These are phyloP conservation scores for Parnassius smintheus DNA, from an alignment of 2,888 invertebrate genomes.

Conservation along the genomic window DNA sequence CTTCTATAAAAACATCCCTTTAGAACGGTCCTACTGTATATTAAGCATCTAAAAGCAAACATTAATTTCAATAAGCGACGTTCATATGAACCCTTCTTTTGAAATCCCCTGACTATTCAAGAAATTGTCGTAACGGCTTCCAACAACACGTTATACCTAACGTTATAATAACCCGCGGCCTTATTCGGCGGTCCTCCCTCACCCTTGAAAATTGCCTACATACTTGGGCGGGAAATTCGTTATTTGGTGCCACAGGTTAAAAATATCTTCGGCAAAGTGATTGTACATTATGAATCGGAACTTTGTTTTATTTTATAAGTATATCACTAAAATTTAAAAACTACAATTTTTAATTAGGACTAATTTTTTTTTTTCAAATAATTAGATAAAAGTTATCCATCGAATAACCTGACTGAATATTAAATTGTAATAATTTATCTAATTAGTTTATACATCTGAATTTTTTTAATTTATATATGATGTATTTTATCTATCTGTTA, in stretches of 20 bases:
- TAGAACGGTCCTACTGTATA: not conserved
- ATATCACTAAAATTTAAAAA: no score
- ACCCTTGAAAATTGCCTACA: conserved; percentile 41
- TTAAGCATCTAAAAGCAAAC: conserved; percentile 20
- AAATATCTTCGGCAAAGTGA: conserved; percentile 16
- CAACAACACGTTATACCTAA: conserved; percentile 53
- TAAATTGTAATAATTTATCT: no score
- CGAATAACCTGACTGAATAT: no score
- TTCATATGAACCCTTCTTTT: conserved; percentile 29
- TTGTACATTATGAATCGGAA: not conserved
- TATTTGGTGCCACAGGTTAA: conserved; percentile 27
- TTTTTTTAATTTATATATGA: no score
- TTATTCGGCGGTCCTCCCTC: conserved; percentile 40
- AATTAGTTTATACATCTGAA: no score
- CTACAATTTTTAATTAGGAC: no score
- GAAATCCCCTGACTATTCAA: conserved; percentile 52
- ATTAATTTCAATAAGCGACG: conserved; percentile 31
- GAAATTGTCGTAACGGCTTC: conserved; percentile 57
- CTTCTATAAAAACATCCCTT: no score
- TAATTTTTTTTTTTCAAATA: no score
- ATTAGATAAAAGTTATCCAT: no score
- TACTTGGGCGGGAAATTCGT: conserved; percentile 28
- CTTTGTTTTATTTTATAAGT: no score
- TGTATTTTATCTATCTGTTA: no score
- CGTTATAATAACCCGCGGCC: conserved; percentile 41